phyloP scores from a whole-genome alignment of 2,888 invertebrate genomes.

The Anthophora plumipes region DNA sequence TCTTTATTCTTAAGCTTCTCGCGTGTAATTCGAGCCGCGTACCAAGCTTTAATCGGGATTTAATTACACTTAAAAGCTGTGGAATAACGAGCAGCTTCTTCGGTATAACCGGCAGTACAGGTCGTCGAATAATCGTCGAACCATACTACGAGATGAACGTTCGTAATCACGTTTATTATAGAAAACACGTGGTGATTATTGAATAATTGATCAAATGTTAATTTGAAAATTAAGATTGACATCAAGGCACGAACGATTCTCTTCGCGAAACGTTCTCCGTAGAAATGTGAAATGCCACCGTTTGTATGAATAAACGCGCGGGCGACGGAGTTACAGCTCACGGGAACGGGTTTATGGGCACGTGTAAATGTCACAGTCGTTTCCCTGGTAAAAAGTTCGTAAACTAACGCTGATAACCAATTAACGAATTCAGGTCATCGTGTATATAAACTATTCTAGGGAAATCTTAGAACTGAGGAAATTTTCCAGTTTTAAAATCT shows the following conservation, averaged over 20 bases:
- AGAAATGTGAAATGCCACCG: constrained; percentile 3
- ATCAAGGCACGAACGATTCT: not conserved
- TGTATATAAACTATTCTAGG: not conserved
- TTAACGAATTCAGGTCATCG: constrained; percentile 16
- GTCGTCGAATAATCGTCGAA: constrained; percentile 3
- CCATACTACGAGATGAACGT: not conserved
- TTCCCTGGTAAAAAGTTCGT: not conserved
- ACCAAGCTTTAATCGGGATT: constrained; percentile 10
- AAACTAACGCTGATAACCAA: not conserved
- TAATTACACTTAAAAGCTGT: constrained; percentile 13
- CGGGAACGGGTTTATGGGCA: constrained; percentile 2
- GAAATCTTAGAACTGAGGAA: not conserved
- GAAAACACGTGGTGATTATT: not conserved
- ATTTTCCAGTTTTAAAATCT: not conserved
- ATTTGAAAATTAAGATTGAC: not conserved
- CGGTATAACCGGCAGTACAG: not conserved
- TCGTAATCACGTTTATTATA: not conserved
- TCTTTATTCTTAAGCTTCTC: constrained; percentile 30
- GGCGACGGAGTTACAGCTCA: not conserved
- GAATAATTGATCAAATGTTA: constrained; percentile 25
- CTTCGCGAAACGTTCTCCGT: not conserved
- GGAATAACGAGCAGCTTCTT: not conserved
- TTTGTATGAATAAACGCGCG: not conserved
- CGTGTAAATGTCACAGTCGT: constrained; percentile 21
- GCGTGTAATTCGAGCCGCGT: constrained; percentile 6